Evolutionary conservation across 2,888 invertebrate species (phyloP), one percentile per base, ranked within the genome.

Genomic region (Platynereis dumerilii): DNA sequence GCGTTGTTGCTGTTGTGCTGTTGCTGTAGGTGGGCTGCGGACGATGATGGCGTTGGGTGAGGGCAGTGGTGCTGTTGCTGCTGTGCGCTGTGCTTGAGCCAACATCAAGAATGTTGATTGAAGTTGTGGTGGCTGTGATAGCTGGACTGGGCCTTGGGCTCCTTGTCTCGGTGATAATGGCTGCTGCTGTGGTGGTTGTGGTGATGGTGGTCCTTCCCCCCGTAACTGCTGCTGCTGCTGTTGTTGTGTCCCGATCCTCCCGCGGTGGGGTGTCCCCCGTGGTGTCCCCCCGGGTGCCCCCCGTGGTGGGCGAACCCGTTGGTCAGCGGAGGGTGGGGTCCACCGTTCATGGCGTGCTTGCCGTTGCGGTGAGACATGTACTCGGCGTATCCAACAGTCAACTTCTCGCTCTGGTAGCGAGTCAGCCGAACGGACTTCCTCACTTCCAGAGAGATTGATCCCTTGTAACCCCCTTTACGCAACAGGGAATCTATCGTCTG

Each of bases 401-500:
- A 90, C 87, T 95, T 95, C 86, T 96, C 96, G 77, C 96, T 96
- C 85, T 95, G 95, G 86, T 98, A 98, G 76, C 96, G 92, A 61
- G 96, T 96, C 78, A 98, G 87, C 86, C 94, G 95, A 83, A 98
- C 92, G 83, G 91, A 91, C 78, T 92, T 90, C 65, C 96, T 89
- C 27, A 84, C 74, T 29, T 84, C 83, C 3, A 75, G 71, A 24
- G 78, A 81, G 56, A 84, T 82, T 56, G 75, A 69, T 57, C 95
- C 93, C 84, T 94, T 94, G 87, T 91, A 97, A 57, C 99, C 99
- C 73, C 97, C 98, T 87, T 99, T 99, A 75, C 96, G 90, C 71
- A 99, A 88, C 69, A 99, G 87, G 48, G 97, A 96, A 86, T 99
- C 98, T 80, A 99, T 96, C 27, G 99, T 99, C 87, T 98, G 96